A percentile compares a stretch with the other conserved stretches of the same genome.
Evolutionary conservation across 2,113 vertebrate species (phyloP).

Genomic region (Lanius ludovicianus): DNA sequence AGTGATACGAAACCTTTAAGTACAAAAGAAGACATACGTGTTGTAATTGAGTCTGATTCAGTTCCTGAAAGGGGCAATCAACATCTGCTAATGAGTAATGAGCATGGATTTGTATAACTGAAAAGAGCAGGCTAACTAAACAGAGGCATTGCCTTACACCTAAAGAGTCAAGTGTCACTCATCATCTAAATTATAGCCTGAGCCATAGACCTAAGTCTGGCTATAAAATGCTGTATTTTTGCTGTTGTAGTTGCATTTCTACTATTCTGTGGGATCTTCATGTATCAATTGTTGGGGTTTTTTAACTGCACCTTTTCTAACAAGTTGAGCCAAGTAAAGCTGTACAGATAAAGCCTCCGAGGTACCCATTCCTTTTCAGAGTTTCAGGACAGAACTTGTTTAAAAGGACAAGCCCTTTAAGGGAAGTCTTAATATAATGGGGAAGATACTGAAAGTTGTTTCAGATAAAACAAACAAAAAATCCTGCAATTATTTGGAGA

Average conservation of each 20-base stretch:
- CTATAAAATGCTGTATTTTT: neutral
- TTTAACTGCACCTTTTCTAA: slow-evolving; percentile 25
- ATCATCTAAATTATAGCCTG: neutral
- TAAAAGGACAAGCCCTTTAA: slow-evolving; percentile 51
- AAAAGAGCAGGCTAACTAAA: neutral
- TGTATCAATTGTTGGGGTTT: neutral
- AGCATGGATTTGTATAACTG: neutral
- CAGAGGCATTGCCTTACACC: neutral
- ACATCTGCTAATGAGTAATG: neutral
- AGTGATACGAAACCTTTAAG: neutral
- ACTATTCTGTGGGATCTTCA: neutral
- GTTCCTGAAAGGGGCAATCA: neutral
- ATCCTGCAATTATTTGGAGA: neutral
- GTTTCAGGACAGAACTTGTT: slow-evolving; percentile 74
- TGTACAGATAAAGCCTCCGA: slow-evolving; percentile 58
- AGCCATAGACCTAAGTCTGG: neutral
- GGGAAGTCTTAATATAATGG: slow-evolving; percentile 37
- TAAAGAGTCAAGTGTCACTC: neutral
- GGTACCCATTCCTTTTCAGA: slow-evolving; percentile 49
- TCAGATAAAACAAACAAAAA: slow-evolving; percentile 9
- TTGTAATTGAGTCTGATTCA: neutral
- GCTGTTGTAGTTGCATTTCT: neutral
- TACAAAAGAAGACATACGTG: neutral
- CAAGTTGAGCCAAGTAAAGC: slow-evolving; percentile 69
- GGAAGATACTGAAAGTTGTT: slow-evolving; percentile 34